Percentiles rank a stretch among this genome's conserved stretches.
Evolutionary conservation across 2,113 vertebrate species (phyloP).

Genomic region (Prolemur simus): DNA sequence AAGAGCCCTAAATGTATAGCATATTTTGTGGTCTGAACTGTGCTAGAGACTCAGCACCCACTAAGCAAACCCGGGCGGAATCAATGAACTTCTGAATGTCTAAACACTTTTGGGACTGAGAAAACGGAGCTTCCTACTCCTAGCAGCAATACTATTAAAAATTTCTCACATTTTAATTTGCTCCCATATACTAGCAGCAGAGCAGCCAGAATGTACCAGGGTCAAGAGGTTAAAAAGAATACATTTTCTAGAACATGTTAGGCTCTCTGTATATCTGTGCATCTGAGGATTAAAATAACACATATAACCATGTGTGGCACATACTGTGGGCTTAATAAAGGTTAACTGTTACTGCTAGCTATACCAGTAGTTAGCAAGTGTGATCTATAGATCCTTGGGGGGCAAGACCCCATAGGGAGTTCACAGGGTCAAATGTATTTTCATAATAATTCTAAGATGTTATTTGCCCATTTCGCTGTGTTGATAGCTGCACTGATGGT

Average conservation of each 20-base stretch:
- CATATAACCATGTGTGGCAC: neutral
- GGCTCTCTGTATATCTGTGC: neutral
- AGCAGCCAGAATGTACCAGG: neutral
- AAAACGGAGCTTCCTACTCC: neutral
- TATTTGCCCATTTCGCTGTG: neutral
- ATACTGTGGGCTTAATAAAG: neutral
- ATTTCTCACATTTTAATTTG: slow-evolving; percentile 1
- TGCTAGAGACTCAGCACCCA: neutral
- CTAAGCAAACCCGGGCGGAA: neutral
- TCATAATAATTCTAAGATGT: neutral
- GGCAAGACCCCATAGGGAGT: neutral
- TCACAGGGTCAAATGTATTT: neutral
- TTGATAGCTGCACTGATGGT: neutral
- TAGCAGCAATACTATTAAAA: neutral
- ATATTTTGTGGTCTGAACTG: neutral
- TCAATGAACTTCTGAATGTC: neutral
- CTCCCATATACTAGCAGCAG: neutral
- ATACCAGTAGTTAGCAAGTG: neutral
- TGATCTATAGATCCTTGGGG: neutral
- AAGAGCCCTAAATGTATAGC: neutral
- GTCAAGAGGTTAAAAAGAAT: neutral
- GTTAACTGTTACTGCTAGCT: neutral
- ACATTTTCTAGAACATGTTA: neutral
- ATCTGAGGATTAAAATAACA: slow-evolving; percentile 7
- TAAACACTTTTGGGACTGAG: neutral